phyloP scores from a whole-genome alignment of 2,888 invertebrate genomes.

The Hyppa rectilinea region DNA sequence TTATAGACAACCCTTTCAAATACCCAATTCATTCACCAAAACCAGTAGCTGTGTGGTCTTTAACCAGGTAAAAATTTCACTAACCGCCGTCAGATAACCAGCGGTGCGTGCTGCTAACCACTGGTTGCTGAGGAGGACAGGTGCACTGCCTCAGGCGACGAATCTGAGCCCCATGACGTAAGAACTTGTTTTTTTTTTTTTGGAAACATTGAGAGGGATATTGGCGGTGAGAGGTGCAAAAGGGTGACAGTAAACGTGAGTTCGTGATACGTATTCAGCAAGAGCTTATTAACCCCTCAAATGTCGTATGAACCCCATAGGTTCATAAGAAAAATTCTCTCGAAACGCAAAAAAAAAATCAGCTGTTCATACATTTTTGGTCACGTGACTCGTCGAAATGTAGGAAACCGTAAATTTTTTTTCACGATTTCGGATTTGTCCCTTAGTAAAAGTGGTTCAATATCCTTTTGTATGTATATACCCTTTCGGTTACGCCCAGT shows the following conservation, averaged over 20 bases:
- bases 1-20: too few relatives aligned
- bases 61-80: conserved; percentile 12
- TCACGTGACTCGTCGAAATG: too few relatives aligned
- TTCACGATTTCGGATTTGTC: too few relatives aligned
- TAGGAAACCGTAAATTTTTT: too few relatives aligned
- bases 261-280: background rate
- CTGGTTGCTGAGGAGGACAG: conserved; percentile 34
- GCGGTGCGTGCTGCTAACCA: conserved; percentile 55
- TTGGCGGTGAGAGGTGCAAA: background rate
- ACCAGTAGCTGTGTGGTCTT: conserved; percentile 47
- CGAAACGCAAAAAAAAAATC: too few relatives aligned
- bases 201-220: background rate
- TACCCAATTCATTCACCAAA: background rate
- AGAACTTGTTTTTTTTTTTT: conserved; percentile 4
- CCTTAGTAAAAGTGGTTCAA: too few relatives aligned
- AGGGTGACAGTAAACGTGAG: background rate
- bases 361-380: too few relatives aligned
- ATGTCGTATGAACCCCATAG: too few relatives aligned
- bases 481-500: too few relatives aligned
- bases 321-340: too few relatives aligned
- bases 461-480: too few relatives aligned
- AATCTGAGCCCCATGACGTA: conserved; percentile 22
- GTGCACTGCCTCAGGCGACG: conserved; percentile 47
- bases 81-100: conserved; percentile 8
- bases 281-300: background rate